Conservation (phyloP, 2,113 vertebrate species). For the Dolichotis patagonum region DNA sequence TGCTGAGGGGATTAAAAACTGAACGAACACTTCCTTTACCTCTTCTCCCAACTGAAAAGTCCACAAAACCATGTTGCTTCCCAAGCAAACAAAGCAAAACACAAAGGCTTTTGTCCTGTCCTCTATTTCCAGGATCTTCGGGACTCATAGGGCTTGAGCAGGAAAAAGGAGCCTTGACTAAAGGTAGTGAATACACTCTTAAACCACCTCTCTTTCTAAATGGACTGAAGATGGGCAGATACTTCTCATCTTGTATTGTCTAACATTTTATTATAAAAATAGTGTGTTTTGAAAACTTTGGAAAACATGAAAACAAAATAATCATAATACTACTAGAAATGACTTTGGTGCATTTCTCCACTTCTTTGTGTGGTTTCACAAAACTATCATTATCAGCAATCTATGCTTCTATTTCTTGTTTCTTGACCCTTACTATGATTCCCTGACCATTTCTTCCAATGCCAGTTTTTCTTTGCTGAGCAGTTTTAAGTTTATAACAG, state of each 20-base stretch:
- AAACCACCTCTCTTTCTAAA: not conserved
- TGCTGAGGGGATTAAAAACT: conserved; percentile 23
- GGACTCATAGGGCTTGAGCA: not conserved
- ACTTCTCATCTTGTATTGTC: not conserved
- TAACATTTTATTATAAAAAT: not conserved
- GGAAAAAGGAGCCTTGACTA: not conserved
- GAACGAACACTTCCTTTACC: conserved; percentile 54
- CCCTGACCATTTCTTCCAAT: not conserved
- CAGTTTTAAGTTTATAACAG: not conserved
- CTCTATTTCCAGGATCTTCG: not conserved
- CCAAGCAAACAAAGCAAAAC: not conserved
- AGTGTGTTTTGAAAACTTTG: not conserved
- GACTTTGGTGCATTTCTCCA: not conserved
- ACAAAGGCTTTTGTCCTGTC: not conserved
- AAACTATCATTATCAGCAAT: not conserved
- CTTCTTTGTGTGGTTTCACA: not conserved
- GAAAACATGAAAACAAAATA: conserved; percentile 8
- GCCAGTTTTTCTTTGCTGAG: not conserved
- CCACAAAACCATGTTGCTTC: not conserved
- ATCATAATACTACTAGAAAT: not conserved
- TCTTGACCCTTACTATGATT: not conserved
- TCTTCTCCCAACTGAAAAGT: not conserved
- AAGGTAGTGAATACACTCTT: rapidly evolving
- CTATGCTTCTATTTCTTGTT: not conserved
- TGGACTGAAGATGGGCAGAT: not conserved